Percentiles rank a stretch among this genome's conserved stretches.
Evolutionary conservation across 2,888 invertebrate genomes (phyloP).

Genomic region (Lithophane leautieri): DNA sequence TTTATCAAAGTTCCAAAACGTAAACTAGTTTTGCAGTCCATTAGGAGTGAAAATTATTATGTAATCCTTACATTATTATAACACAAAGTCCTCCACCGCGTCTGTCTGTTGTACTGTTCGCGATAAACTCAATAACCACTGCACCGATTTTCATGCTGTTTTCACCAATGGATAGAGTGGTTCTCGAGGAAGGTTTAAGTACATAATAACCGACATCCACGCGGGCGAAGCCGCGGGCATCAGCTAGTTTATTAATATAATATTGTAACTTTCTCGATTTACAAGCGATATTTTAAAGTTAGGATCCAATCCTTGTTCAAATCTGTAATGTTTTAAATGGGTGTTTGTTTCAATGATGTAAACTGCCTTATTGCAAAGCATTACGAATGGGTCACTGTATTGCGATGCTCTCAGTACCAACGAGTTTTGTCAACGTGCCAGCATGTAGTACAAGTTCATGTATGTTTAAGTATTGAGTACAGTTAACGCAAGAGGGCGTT

Average conservation of each 20-base stretch:
- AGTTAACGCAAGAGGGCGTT: constrained; percentile 83
- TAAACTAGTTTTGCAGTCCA: constrained; percentile 31
- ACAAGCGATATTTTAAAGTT: constrained; percentile 18
- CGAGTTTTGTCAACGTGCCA: constrained; percentile 64
- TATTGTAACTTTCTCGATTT: constrained; percentile 37
- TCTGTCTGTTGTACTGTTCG: too few relatives aligned
- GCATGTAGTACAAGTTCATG: constrained; percentile 55
- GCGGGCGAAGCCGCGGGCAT: too few relatives aligned
- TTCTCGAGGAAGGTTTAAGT: too few relatives aligned
- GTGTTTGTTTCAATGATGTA: constrained; percentile 19
- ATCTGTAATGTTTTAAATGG: not conserved
- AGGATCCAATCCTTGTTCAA: constrained; percentile 16
- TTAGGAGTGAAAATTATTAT: constrained; percentile 21
- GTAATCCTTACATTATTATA: too few relatives aligned
- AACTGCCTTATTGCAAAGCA: constrained; percentile 19
- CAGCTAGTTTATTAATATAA: constrained; percentile 20
- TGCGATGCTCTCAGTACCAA: constrained; percentile 34
- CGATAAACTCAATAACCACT: too few relatives aligned
- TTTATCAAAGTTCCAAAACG: constrained; percentile 35
- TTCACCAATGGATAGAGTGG: too few relatives aligned
- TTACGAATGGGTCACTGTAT: constrained; percentile 51
- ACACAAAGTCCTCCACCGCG: too few relatives aligned
- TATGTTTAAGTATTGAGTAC: constrained; percentile 78
- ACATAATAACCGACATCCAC: too few relatives aligned
- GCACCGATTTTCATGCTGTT: too few relatives aligned